These are phyloP conservation scores for Kryptopterus vitreolus DNA, from an alignment of 2,797 vertebrate species.

Conservation along the genomic window DNA sequence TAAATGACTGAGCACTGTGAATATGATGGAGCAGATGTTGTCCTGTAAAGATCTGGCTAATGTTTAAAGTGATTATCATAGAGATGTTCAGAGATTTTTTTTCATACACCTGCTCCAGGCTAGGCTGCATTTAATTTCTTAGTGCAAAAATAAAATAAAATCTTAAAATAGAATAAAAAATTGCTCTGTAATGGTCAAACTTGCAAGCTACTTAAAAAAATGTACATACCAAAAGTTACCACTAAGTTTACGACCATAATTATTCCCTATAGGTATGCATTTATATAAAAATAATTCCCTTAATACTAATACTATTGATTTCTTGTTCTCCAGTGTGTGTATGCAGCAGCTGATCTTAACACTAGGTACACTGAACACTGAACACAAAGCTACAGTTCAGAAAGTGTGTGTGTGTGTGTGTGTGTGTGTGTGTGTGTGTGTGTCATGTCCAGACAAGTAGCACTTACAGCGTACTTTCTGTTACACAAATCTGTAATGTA, in stretches of 20 bases:
- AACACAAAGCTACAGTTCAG: background rate
- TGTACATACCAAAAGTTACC: background rate
- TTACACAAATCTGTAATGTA: too few relatives aligned
- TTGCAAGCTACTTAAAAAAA: background rate
- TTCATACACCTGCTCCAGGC: slow-evolving; percentile 14
- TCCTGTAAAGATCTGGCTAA: slow-evolving; percentile 3
- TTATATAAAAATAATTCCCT: background rate
- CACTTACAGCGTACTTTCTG: too few relatives aligned
- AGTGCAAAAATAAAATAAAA: background rate
- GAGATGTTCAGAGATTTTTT: background rate
- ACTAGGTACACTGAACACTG: background rate
- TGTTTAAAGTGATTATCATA: slow-evolving; percentile 27
- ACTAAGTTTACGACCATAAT: background rate
- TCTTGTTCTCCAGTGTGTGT: background rate
- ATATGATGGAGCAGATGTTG: background rate
- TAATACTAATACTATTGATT: background rate
- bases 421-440: background rate
- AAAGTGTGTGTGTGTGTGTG: background rate
- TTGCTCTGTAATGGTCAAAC: background rate
- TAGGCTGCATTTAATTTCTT: slow-evolving; percentile 1
- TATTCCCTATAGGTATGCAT: background rate
- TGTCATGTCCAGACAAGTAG: background rate
- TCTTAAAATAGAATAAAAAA: background rate
- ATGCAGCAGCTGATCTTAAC: background rate
- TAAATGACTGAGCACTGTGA: slow-evolving; percentile 8